These are phyloP conservation scores for Phoxinus dragarum DNA, from an alignment of 2,797 vertebrate genomes.

Conservation along the genomic window DNA sequence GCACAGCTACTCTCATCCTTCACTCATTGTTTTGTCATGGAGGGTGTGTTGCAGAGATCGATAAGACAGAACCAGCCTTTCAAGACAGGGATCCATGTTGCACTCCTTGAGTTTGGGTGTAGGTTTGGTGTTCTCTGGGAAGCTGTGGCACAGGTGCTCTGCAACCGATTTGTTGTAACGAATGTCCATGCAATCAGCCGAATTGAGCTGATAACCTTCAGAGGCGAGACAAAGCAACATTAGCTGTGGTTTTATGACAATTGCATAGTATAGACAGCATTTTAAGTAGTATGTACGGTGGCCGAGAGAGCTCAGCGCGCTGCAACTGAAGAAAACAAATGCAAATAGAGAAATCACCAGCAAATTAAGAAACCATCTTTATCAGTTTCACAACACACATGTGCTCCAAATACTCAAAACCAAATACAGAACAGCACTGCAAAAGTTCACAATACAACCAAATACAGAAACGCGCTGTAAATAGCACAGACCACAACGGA, in stretches of 20 bases:
- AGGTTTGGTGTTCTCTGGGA: conserved; percentile 91
- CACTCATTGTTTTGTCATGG: neutral
- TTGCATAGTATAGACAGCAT: neutral
- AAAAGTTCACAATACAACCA: no score
- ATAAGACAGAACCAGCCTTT: conserved; percentile 77
- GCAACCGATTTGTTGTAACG: conserved; percentile 84
- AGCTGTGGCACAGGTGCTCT: conserved; percentile 88
- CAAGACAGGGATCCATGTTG: conserved; percentile 90
- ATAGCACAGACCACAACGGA: no score
- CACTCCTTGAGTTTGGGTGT: conserved; percentile 96
- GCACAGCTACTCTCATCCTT: conserved; percentile 3
- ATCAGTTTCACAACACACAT: no score
- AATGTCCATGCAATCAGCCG: conserved; percentile 90
- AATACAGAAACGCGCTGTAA: no score
- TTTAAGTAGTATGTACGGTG: neutral
- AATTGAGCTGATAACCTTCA: conserved; percentile 93
- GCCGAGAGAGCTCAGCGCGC: no score
- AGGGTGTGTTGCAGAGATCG: conserved; percentile 17
- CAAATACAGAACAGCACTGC: no score
- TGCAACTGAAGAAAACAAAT: no score
- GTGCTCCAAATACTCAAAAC: no score
- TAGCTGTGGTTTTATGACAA: neutral
- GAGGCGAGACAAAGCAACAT: neutral
- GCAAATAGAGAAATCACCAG: no score
- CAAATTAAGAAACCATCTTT: no score